phyloP scores from a whole-genome alignment of 2,113 vertebrate genomes.

The Upupa epops region DNA sequence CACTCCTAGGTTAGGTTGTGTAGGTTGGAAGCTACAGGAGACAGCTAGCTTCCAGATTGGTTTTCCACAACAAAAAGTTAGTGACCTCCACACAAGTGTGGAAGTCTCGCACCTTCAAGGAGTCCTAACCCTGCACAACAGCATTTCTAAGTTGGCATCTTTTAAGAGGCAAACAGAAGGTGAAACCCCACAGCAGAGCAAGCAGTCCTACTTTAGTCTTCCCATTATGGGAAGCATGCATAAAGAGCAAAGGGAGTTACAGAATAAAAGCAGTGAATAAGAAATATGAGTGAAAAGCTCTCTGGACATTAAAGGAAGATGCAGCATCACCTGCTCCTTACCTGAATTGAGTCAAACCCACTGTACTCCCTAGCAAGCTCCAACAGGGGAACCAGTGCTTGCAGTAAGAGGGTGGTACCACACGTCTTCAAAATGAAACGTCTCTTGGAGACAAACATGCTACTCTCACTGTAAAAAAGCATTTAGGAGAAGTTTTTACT shows the following conservation, averaged over 20 bases:
- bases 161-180: neutral
- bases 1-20: neutral
- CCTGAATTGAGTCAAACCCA: conserved; percentile 97
- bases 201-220: neutral
- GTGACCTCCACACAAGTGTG: neutral
- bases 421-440: conserved; percentile 99
- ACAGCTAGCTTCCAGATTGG: neutral
- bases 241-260: neutral
- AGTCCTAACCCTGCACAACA: neutral
- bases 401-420: conserved; percentile 99
- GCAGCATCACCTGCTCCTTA: conserved; percentile 47
- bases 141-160: neutral
- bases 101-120: neutral
- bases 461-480: conserved; percentile 91
- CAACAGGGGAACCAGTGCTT: conserved; percentile 99
- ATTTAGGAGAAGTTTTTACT: neutral
- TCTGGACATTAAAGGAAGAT: neutral
- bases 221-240: neutral
- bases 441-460: conserved; percentile 99
- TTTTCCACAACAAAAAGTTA: neutral
- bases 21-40: neutral
- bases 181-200: neutral
- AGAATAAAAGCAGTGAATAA: neutral
- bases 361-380: conserved; percentile 97
- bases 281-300: neutral